phyloP scores from a whole-genome alignment of 2,797 vertebrate genomes.

The Acipenser transmontanus region DNA sequence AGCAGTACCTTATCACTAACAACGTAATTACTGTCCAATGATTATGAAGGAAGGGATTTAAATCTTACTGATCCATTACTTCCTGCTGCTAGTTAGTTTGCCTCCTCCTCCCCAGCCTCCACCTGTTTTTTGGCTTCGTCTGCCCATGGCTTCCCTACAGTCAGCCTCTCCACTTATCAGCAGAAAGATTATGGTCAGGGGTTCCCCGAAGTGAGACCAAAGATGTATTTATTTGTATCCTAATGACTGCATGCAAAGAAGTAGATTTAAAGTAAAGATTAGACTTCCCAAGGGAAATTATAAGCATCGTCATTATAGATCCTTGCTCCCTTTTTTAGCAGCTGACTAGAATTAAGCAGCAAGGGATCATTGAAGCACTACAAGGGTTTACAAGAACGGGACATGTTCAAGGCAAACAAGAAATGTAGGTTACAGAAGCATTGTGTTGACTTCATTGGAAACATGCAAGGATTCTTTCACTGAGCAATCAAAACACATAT shows the following conservation, averaged over 20 bases:
- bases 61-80: no score
- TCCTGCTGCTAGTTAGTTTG: no score
- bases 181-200: no score
- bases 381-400: neutral
- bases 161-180: no score
- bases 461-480: constrained; percentile 1
- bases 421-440: neutral
- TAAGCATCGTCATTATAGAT: neutral
- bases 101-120: no score
- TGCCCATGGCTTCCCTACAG: no score
- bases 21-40: no score
- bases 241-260: neutral
- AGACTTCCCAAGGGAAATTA: neutral
- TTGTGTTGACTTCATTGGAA: neutral
- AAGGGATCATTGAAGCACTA: constrained; percentile 6
- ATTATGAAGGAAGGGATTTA: no score
- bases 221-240: no score
- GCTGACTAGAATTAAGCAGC: neutral
- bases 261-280: neutral
- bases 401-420: neutral
- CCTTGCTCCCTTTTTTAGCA: neutral
- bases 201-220: no score
- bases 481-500: neutral
- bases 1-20: no score
- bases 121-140: no score